These are phyloP conservation scores for Rhinopomastus cyanomelas DNA, from an alignment of 2,113 vertebrate species.

Conservation along the genomic window DNA sequence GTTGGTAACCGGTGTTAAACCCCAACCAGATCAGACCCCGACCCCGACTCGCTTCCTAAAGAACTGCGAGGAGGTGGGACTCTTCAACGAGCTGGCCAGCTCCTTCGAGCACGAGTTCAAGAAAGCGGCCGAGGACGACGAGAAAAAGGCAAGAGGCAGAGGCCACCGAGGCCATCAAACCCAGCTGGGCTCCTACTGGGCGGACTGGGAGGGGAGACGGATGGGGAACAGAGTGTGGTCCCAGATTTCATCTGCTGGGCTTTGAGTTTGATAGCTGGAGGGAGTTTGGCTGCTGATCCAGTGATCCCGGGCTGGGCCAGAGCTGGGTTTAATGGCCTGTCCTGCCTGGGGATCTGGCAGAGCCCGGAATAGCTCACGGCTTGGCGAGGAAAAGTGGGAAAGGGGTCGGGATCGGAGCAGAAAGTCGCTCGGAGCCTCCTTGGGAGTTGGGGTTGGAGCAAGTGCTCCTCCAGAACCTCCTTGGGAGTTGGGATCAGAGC, in stretches of 20 bases:
- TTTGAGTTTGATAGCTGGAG: neutral
- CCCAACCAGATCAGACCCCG: conserved; percentile 90
- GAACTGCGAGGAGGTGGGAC: conserved; percentile 97
- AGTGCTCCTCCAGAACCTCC: fast-evolving
- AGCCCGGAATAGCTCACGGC: fast-evolving
- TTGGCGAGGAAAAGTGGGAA: neutral
- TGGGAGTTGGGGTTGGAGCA: no score
- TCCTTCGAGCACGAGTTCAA: conserved; percentile 97
- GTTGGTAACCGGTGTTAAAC: neutral
- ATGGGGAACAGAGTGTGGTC: neutral
- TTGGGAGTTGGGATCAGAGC: no score
- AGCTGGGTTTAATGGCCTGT: neutral
- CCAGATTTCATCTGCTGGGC: neutral
- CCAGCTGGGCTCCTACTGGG: neutral
- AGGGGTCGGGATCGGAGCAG: no score
- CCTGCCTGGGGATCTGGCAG: neutral
- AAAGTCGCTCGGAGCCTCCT: neutral
- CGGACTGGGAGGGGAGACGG: neutral
- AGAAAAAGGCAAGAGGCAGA: conserved; percentile 83
- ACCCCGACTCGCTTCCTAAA: conserved; percentile 98
- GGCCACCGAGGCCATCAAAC: neutral
- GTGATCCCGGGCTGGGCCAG: fast-evolving
- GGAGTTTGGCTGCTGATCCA: neutral
- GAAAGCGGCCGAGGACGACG: conserved; percentile 91
- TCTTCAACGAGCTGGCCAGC: conserved; percentile 94